phyloP scores from a whole-genome alignment of 2,113 vertebrate genomes.

The Megaleporinus macrocephalus region DNA sequence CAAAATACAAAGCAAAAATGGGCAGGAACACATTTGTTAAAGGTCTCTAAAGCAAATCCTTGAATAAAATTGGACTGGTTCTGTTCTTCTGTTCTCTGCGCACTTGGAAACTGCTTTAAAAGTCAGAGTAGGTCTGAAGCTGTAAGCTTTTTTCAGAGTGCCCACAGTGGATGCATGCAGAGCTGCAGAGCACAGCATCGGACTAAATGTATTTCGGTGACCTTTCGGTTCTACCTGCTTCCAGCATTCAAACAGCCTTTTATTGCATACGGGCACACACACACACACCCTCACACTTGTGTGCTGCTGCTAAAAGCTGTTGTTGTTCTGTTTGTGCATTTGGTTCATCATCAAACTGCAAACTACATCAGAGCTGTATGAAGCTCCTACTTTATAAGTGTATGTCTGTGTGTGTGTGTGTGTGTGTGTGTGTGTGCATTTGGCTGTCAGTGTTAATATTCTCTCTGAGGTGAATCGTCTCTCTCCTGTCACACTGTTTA shows the following conservation, averaged over 20 bases:
- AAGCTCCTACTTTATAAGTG: not conserved
- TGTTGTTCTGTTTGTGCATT: not conserved
- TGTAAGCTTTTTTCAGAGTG: no score
- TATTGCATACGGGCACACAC: constrained; percentile 16
- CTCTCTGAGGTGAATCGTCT: constrained; percentile 3
- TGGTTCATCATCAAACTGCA: constrained; percentile 21
- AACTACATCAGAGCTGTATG: not conserved
- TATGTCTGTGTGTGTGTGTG: constrained; percentile 20
- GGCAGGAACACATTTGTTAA: not conserved
- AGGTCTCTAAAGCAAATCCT: not conserved
- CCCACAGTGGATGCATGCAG: no score
- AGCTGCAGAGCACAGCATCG: not conserved
- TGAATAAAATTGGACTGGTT: not conserved
- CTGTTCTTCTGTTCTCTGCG: no score
- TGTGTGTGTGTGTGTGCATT: constrained; percentile 21
- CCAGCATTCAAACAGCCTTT: constrained; percentile 22
- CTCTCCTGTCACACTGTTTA: constrained; percentile 8
- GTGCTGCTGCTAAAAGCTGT: constrained; percentile 24
- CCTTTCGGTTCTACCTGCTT: constrained; percentile 33
- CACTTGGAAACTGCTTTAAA: not conserved
- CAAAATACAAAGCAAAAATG: no score
- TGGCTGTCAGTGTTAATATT: constrained; percentile 38
- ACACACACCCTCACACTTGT: constrained; percentile 4
- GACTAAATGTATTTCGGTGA: constrained; percentile 36
- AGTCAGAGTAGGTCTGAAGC: not conserved